These are phyloP conservation scores for Tachina grossa DNA, from an alignment of 2,888 invertebrate species.

Conservation along the genomic window DNA sequence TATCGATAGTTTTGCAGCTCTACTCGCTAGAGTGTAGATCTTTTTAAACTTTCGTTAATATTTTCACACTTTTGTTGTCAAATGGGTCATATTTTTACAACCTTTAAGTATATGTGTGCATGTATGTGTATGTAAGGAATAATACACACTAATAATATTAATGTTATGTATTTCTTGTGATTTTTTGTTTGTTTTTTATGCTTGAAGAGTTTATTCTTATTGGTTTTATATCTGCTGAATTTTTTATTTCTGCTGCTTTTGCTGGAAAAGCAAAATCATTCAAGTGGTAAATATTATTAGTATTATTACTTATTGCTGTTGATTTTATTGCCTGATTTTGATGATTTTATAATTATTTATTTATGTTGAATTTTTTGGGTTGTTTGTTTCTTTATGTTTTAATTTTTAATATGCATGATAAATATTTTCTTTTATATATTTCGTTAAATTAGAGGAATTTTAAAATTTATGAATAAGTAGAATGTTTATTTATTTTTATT, in stretches of 20 bases:
- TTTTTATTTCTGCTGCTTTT: constrained; percentile 1
- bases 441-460: too few relatives aligned
- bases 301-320: background rate
- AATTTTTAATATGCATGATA: background rate
- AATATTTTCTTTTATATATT: too few relatives aligned
- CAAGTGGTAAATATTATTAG: constrained; percentile 27
- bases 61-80: constrained; percentile 45
- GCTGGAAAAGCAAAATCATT: constrained; percentile 15
- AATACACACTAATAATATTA: background rate
- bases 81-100: background rate
- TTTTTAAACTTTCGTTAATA: constrained; percentile 25
- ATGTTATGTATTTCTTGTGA: background rate
- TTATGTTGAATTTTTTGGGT: background rate
- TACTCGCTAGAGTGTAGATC: background rate
- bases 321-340: background rate
- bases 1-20: too few relatives aligned
- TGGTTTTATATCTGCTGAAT: background rate
- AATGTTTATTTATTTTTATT: too few relatives aligned
- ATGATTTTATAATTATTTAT: background rate
- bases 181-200: constrained; percentile 21
- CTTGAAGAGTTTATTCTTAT: constrained; percentile 11
- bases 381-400: background rate
- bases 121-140: background rate
- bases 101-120: background rate
- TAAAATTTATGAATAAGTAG: too few relatives aligned